phyloP scores from a whole-genome alignment of 1,140 invertebrate genomes.

The Linepithema humile region DNA sequence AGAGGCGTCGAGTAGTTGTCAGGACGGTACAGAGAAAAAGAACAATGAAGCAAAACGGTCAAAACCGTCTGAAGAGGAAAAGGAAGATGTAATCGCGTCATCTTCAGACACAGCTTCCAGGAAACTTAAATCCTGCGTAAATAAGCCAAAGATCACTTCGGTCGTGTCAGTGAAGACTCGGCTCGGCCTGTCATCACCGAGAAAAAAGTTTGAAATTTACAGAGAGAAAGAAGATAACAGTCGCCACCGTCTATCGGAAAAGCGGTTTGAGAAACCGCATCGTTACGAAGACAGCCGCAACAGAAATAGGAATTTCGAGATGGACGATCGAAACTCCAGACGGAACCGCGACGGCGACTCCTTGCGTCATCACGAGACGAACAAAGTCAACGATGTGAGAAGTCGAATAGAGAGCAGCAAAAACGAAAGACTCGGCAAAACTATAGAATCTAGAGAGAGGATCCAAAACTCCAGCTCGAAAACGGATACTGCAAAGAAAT shows the following conservation, averaged over 20 bases:
- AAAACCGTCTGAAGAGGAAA: conserved; percentile 55
- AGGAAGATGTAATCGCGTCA: neutral
- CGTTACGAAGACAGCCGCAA: conserved; percentile 51
- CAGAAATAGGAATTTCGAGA: conserved; percentile 57
- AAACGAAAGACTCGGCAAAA: conserved; percentile 58
- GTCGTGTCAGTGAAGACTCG: conserved; percentile 81
- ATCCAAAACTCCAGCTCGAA: conserved; percentile 37
- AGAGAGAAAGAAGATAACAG: conserved; percentile 60
- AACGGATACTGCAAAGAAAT: conserved; percentile 55
- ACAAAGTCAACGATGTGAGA: conserved; percentile 66
- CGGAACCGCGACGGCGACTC: conserved; percentile 51
- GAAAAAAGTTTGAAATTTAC: conserved; percentile 76
- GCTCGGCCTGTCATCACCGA: conserved; percentile 70
- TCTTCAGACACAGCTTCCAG: conserved; percentile 52
- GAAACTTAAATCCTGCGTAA: conserved; percentile 77
- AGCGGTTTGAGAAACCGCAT: conserved; percentile 60
- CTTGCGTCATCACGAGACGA: conserved; percentile 48
- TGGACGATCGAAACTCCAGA: conserved; percentile 58
- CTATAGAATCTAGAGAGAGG: conserved; percentile 57
- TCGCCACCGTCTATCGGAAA: conserved; percentile 63
- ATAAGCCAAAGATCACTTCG: conserved; percentile 80
- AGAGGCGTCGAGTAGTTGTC: conserved; percentile 9
- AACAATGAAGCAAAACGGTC: conserved; percentile 57
- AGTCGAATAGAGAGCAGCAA: conserved; percentile 70
- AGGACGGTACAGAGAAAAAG: conserved; percentile 49